Evolutionary conservation across 2,888 invertebrate species (phyloP), one percentile per base, ranked within the genome.

Genomic region (Leucophora obtusa): DNA sequence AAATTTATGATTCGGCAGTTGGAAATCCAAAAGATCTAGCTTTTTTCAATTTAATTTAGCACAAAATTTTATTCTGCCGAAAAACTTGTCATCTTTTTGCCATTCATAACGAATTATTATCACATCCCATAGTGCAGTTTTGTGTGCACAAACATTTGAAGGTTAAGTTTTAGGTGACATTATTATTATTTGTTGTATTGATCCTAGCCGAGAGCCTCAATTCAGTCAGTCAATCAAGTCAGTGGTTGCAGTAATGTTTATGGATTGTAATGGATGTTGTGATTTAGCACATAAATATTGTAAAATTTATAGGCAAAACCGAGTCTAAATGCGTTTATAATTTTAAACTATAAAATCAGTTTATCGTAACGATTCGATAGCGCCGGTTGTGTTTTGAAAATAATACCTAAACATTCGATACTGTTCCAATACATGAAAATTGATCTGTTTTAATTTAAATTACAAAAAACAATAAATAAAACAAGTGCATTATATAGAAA

Each of bases 281-380:
- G 15, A 18, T 15, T 51, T 62, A 65, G 58, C 59, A 47, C 59
- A 75, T 65, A 58, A 76, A 56, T 70, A 38, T 38, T 58, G 35
- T 58, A 38, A 65, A 59, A 58, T 17, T 59, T 50, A 50, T 54
- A 66, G 66, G 60, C 60, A 77, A 62, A 73, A 77, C 66, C 84
- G 84, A 86, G 86, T 83, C 88, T 86, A 87, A 86, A 88, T 87
- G 88, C 85, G 80, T 83, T 83, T 84, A 85, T 83, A 85, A 85
- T 81, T 84, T 85, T 85, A 83, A 28, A 83, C 78, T 84, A 77
- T 85, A 83, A 82, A 83, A 84, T 87, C 89, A 88, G 89, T 88
- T 86, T 86, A 88, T 86, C 87, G 87, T 85, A 85, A 87, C 85
- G 85, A 84, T 87, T 87, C 87, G 87, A 86, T 85, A 85, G 84